Conservation (phyloP, 2,888 invertebrate species). For the Harpalus rubripes region DNA sequence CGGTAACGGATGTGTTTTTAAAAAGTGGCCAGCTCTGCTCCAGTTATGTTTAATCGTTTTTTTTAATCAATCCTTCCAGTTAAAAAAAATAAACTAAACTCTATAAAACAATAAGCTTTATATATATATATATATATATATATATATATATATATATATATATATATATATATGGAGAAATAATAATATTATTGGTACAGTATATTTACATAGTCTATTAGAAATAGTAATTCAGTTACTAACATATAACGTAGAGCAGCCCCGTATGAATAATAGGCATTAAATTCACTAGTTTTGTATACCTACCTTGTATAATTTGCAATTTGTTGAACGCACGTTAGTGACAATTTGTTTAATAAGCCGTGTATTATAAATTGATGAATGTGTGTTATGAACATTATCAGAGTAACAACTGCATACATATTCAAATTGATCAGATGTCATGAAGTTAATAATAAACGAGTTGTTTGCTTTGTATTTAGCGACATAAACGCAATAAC, state of each 20-base stretch:
- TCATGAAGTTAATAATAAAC: not conserved
- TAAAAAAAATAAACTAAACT: no score
- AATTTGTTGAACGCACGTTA: not conserved
- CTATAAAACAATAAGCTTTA: no score
- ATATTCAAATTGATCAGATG: slow-evolving; percentile 10
- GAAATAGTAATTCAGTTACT: not conserved
- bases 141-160: no score
- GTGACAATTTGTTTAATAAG: slow-evolving; percentile 11
- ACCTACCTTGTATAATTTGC: not conserved
- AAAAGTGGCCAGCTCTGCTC: no score
- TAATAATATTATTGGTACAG: no score
- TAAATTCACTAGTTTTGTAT: not conserved
- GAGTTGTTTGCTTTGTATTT: not conserved
- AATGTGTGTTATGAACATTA: not conserved
- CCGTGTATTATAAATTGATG: slow-evolving; percentile 11
- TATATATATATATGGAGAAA: no score
- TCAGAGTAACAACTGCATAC: not conserved
- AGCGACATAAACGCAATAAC: not conserved
- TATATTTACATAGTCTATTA: no score
- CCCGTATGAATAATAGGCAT: not conserved
- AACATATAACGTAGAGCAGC: not conserved
- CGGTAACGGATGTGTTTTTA: no score
- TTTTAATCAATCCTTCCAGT: no score
- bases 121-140: no score
- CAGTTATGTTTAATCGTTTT: no score